Evolutionary conservation across 2,888 invertebrate genomes (phyloP), one percentile per base, ranked within the genome.

Genomic region (Lithodes maja): DNA sequence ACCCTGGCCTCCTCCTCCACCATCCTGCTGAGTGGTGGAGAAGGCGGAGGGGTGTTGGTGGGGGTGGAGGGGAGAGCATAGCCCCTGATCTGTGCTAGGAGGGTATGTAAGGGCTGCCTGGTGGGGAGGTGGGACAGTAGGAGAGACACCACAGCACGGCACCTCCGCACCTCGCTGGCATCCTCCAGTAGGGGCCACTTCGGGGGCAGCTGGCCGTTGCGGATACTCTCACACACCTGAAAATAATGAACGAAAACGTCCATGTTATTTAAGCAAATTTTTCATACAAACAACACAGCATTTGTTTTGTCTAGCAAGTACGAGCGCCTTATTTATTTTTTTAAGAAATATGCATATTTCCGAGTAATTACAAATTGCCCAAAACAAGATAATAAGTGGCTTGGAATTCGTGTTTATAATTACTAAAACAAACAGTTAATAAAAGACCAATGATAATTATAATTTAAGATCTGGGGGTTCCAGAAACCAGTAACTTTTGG

Each of bases 211-310:
- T 53, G 55, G 7, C 85, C 84, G 17, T n/a, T 33, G n/a, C 88
- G 68, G 61, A 89, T 85, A 68, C 81, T 81, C 69, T 89, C 81
- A 68, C 53, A 89, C 79, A 89, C 88, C 88, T 89, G 81, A 2
- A n/a, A n/a, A 77, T 33, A 33, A 33, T 33, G 33, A 33, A 33
- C 33, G 33, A 33, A 33, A 33, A 33, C 33, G 33, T 33, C 33
- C 33, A 33, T 33, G 33, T 33, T 33, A 33, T 33, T 33, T 33
- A 33, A 33, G 33, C 33, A 33, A 33, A 33, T 33, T 33, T 33
- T 33, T 33, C 33, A 33, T 33, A 33, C 33, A 33, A 33, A 33
- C 33, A 33, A 33, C 33, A 33, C 33, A 33, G 33, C 33, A 33
- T 33, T 33, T 33, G 33, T 33, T 33, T 33, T 33, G 33, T 33